phyloP scores from a whole-genome alignment of 1,140 invertebrate genomes.

The Aleiodes sp. region DNA sequence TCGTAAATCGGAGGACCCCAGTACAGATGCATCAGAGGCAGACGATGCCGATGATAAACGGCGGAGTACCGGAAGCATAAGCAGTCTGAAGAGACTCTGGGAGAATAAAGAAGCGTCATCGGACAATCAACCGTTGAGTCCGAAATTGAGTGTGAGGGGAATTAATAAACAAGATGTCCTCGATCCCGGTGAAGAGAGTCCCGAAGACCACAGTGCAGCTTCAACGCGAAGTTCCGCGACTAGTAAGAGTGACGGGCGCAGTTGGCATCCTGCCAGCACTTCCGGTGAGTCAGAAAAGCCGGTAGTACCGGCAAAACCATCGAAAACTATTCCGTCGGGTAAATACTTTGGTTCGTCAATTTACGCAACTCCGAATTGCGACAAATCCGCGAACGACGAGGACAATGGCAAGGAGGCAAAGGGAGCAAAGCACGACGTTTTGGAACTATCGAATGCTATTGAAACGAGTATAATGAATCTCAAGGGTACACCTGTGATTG shows the following conservation, averaged over 20 bases:
- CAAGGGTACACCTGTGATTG: conserved; percentile 70
- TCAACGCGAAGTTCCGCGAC: conserved; percentile 59
- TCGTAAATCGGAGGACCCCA: conserved; percentile 40
- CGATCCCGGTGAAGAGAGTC: conserved; percentile 64
- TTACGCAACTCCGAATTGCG: conserved; percentile 69
- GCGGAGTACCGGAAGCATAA: conserved; percentile 92
- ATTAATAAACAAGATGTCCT: conserved; percentile 52
- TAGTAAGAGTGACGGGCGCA: conserved; percentile 66
- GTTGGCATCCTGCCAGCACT: conserved; percentile 65
- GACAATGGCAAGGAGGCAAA: conserved; percentile 41
- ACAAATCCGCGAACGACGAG: conserved; percentile 45
- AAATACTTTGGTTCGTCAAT: conserved; percentile 67
- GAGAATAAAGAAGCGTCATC: conserved; percentile 74
- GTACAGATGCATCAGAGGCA: conserved; percentile 59
- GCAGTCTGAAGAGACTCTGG: conserved; percentile 91
- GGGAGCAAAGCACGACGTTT: conserved; percentile 72
- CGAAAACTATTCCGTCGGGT: conserved; percentile 43
- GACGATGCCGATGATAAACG: conserved; percentile 85
- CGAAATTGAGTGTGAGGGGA: conserved; percentile 67
- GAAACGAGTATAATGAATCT: conserved; percentile 74
- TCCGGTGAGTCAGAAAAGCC: conserved; percentile 73
- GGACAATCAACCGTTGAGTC: conserved; percentile 70
- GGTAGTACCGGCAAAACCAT: conserved; percentile 72
- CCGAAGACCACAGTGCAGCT: conserved; percentile 62
- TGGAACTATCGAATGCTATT: conserved; percentile 75